Evolutionary conservation across 2,113 vertebrate genomes (phyloP).

Genomic region (Saimiri boliviensis): DNA sequence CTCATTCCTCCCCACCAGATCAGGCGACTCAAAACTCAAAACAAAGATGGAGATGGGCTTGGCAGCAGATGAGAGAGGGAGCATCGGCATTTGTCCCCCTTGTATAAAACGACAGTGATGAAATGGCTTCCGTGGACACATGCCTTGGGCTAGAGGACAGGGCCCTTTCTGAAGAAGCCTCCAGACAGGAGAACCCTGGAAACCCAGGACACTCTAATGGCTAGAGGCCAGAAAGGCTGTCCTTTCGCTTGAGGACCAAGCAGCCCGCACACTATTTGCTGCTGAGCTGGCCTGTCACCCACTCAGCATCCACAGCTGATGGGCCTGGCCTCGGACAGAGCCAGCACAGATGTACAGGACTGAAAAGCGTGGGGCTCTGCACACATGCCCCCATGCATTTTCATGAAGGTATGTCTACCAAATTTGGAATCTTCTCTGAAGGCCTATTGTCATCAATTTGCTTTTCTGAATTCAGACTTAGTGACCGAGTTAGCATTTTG

Average conservation of each 20-base stretch:
- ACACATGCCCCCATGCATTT: accelerated
- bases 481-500: not conserved
- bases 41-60: not conserved
- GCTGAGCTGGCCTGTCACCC: not conserved
- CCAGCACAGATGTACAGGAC: too few species aligned
- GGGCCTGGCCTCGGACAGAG: not conserved
- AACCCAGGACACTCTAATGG: not conserved
- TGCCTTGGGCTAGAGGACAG: not conserved
- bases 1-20: too few species aligned
- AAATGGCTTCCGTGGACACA: not conserved
- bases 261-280: not conserved
- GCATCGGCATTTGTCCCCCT: accelerated
- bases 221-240: not conserved
- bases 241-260: not conserved
- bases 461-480: not conserved
- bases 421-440: not conserved
- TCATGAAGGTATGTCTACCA: not conserved
- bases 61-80: not conserved
- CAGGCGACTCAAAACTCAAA: not conserved
- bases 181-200: not conserved
- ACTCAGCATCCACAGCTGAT: not conserved
- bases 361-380: accelerated
- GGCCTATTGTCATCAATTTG: not conserved
- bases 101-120: accelerated
- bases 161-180: not conserved